Evolutionary conservation across 1,140 invertebrate genomes (phyloP).

Genomic region (Galendromus occidentalis): DNA sequence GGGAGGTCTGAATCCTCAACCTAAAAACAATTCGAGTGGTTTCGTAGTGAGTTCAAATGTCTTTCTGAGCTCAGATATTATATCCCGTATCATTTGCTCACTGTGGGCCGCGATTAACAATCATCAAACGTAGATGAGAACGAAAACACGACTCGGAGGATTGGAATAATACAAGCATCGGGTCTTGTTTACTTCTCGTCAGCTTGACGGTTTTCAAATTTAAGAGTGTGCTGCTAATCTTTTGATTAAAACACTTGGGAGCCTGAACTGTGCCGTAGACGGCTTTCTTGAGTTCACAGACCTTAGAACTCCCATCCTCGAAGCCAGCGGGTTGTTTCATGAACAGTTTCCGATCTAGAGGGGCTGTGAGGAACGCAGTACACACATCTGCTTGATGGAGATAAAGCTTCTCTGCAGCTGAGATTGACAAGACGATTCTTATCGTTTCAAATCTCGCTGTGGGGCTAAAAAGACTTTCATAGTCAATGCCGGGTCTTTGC

Average conservation of each 20-base stretch:
- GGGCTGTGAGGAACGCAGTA: slow-evolving; percentile 26
- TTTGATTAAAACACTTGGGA: slow-evolving; percentile 8
- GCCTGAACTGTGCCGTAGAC: slow-evolving; percentile 20
- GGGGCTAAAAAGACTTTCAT: background rate
- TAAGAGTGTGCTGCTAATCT: background rate
- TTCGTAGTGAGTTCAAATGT: background rate
- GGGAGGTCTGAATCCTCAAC: background rate
- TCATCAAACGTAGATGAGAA: background rate
- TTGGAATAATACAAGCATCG: background rate
- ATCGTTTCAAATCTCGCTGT: background rate
- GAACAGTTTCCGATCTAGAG: slow-evolving; percentile 27
- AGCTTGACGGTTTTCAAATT: background rate
- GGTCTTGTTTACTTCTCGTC: background rate
- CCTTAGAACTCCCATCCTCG: background rate
- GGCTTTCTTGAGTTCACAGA: slow-evolving; percentile 19
- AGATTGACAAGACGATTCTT: background rate
- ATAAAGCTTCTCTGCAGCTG: background rate
- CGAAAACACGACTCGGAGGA: background rate
- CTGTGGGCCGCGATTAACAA: background rate
- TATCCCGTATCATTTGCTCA: background rate
- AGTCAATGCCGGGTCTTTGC: too few species aligned
- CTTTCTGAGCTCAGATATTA: background rate
- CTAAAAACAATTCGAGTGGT: background rate
- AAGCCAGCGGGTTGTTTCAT: slow-evolving; percentile 24
- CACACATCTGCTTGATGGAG: slow-evolving; percentile 24